Base-by-base conservation (phyloP, 1,140 invertebrate genomes). In the Thereuonema tuberculata region DNA sequence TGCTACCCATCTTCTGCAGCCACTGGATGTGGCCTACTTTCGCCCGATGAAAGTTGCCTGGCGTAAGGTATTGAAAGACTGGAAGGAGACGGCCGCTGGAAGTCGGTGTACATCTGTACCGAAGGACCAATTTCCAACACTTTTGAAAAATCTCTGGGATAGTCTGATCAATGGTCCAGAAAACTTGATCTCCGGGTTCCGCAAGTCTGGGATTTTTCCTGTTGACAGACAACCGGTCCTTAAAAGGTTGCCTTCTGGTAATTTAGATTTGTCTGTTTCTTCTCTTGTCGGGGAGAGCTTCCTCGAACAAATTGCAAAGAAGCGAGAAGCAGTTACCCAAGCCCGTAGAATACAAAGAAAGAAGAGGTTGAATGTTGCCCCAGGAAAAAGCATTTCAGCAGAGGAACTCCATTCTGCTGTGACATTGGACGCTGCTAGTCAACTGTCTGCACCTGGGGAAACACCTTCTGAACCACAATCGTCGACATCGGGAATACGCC, bases 1-100 rank as follows among this genome's bases (percentile, higher is more conserved):
- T 64, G 63, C 70, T 2, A 75, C 71, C 3, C 71, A 75, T 59
- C 68, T 75, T 20, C 54, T 74, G 2, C 73, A 75, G 64, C 74
- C 74, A 14, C 54, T 69, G 29, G 74, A 75, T 65, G 70, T 75
- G 1, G 57, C 66, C 0, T 68, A 71, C 25, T 74, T 75, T 63
- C 49, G 60, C 0, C 66, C 70, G 25, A 55, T 73, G 2, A 75
- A 75, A 67, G 48, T 49, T 46, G 59, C 48, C 15, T 75, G 72
- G 71, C 48, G 48, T 12, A 50, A 50, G 17, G 23, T 50, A 9
- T 21, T 50, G 21, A 24, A 24, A 50, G 5, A 50, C 3, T 50
- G 17, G 17, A 50, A 50, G 48, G 48, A 50, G 48, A 20, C 48
- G 17, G 48, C 48, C 3, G 48, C 48, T 20, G 48, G 48, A 50